Percentiles rank a stretch among this genome's conserved stretches.
Conservation (phyloP, 2,888 invertebrate species). For the Antheraea assamensis region DNA sequence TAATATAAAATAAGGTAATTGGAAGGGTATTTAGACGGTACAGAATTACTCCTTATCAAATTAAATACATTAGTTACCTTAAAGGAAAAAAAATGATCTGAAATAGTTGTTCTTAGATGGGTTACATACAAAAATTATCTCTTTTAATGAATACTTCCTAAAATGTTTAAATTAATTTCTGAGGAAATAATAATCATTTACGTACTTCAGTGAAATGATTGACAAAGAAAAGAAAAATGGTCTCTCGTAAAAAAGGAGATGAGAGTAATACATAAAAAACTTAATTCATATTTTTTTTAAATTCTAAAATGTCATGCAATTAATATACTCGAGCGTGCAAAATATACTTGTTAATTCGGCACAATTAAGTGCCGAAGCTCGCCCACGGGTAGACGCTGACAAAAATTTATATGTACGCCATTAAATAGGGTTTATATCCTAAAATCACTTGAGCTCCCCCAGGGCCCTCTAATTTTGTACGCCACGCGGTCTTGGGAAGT, state of each 20-base stretch:
- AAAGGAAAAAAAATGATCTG: no score
- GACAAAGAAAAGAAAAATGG: not conserved
- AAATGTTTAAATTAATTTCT: not conserved
- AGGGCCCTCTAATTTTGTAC: constrained; percentile 5
- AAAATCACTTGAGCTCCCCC: constrained; percentile 8
- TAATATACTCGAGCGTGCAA: not conserved
- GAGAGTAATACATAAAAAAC: not conserved
- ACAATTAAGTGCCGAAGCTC: constrained; percentile 8
- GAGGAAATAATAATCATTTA: not conserved
- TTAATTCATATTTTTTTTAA: not conserved
- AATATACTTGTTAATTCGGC: constrained; percentile 6
- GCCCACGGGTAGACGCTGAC: not conserved
- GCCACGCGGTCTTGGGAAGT: constrained; percentile 6
- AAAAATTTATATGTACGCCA: constrained; percentile 10
- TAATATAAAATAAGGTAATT: no score
- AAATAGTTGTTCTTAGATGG: no score
- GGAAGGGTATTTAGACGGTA: no score
- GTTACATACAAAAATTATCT: no score
- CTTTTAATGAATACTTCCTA: no score
- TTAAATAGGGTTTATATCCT: constrained; percentile 2
- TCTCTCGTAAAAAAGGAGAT: not conserved
- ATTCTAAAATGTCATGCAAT: not conserved
- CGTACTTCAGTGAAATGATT: not conserved
- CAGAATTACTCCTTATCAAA: no score
- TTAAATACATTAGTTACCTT: no score